These are phyloP conservation scores for Melanotaenia boesemani DNA, from an alignment of 2,797 vertebrate genomes.

Conservation along the genomic window DNA sequence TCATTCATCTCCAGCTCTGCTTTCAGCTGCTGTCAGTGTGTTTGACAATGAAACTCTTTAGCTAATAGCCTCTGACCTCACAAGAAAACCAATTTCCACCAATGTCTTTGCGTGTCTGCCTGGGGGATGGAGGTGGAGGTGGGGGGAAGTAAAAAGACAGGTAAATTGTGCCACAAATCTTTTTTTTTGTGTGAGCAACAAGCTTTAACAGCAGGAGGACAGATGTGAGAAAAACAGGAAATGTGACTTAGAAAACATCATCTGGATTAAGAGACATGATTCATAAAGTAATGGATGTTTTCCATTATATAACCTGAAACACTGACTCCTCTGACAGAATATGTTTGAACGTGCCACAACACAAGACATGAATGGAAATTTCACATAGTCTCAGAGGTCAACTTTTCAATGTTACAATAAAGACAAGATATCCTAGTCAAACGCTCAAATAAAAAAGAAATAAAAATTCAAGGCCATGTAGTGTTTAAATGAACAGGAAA, in stretches of 20 bases:
- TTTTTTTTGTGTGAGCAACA: conserved; percentile 20
- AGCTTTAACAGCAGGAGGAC: conserved; percentile 24
- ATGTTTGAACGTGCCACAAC: neutral
- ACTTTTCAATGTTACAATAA: neutral
- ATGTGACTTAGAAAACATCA: conserved; percentile 48
- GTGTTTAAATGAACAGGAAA: neutral
- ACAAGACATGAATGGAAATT: neutral
- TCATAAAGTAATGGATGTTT: conserved; percentile 63
- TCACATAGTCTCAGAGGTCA: neutral
- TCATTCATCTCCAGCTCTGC: conserved; percentile 45
- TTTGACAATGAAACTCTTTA: conserved; percentile 40
- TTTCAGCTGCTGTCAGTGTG: conserved; percentile 57
- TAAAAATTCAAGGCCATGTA: neutral
- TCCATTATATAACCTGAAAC: conserved; percentile 47
- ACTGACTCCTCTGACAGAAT: neutral
- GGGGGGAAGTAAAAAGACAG: conserved; percentile 36
- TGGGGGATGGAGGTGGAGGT: conserved; percentile 17
- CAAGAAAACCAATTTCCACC: conserved; percentile 2
- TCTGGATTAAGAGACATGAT: conserved; percentile 64
- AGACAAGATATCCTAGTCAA: neutral
- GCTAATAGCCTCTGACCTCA: conserved; percentile 50
- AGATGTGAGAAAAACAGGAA: conserved; percentile 53
- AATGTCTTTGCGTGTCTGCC: conserved; percentile 7
- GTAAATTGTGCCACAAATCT: conserved; percentile 47
- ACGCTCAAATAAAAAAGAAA: neutral